Base-by-base conservation (phyloP, 2,888 invertebrate genomes). In the Ennomos fuscantarius region DNA sequence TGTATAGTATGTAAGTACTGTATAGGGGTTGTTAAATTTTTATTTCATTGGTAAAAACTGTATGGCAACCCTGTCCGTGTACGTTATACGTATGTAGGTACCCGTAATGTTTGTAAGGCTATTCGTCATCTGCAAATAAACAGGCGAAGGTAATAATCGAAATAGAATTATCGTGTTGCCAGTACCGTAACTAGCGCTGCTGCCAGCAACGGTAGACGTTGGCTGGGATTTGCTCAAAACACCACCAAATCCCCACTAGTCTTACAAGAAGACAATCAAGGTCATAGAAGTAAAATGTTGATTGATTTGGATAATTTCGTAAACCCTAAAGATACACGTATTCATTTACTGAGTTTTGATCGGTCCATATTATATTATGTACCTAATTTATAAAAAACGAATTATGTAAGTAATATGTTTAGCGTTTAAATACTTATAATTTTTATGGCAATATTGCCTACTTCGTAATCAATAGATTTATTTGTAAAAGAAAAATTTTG, bases 51-150 rank as follows among this genome's bases (percentile, higher is more conserved):
- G 8, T 37, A 8, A 47, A 35, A 8, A 35, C 15, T 24, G 2
- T 3, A 10, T 48, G 12, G 35, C 41, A 47, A 31, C 46, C 54
- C 46, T 47, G 33, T 5, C 32, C 39, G 9, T 42, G 37, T 48
- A 37, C 12, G 8, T 15, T 10, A n/a, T 44, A 44, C 41, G 24
- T 76, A 79, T 77, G 76, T n/a, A n/a, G n/a, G n/a, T 72, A 71
- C 53, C 50, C 56, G 35, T 70, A 65, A 75, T 81, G 81, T 77
- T 76, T 74, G 82, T 82, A 76, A 78, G 78, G 76, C 82, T 80
- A 89, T 90, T 85, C 89, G 86, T 91, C 91, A 90, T 89, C 84
- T 82, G 79, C 82, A 88, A 89, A 91, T 90, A 91, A 90, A 87
- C 87, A 76, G 80, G 78, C 85, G 88, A 90, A 92, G 90, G 90